Evolutionary conservation across 2,797 vertebrate species (phyloP).

Genomic region (Mycteria americana): DNA sequence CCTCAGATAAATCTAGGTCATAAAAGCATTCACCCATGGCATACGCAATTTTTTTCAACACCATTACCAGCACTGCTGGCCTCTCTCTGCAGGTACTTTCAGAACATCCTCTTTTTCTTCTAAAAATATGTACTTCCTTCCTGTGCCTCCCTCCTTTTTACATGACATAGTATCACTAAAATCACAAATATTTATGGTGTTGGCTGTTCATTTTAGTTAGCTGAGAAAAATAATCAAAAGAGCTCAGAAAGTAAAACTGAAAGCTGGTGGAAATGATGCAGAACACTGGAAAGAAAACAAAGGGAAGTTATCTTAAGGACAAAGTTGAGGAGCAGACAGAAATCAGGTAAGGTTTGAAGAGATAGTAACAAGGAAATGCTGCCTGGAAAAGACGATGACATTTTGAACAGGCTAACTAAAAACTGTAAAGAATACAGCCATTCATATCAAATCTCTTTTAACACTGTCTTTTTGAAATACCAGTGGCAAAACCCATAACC

Average conservation of each 20-base stretch:
- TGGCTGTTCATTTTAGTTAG: background rate
- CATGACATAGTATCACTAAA: background rate
- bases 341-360: background rate
- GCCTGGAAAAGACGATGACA: background rate
- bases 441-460: background rate
- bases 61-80: background rate
- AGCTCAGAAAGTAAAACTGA: background rate
- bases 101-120: conserved; percentile 8
- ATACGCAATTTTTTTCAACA: background rate
- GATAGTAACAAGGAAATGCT: background rate
- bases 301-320: background rate
- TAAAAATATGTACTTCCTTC: conserved; percentile 33
- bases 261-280: background rate
- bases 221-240: background rate
- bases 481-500: background rate
- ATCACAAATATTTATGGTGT: background rate
- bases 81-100: background rate
- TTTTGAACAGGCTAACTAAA: background rate
- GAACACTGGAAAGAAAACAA: background rate
- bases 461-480: background rate
- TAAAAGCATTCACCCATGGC: background rate
- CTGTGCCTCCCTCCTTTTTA: background rate
- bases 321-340: background rate
- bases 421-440: background rate
- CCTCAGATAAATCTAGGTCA: background rate